Evolutionary conservation across 2,888 invertebrate species (phyloP), one percentile per base, ranked within the genome.

Genomic region (Tyria jacobaeae): DNA sequence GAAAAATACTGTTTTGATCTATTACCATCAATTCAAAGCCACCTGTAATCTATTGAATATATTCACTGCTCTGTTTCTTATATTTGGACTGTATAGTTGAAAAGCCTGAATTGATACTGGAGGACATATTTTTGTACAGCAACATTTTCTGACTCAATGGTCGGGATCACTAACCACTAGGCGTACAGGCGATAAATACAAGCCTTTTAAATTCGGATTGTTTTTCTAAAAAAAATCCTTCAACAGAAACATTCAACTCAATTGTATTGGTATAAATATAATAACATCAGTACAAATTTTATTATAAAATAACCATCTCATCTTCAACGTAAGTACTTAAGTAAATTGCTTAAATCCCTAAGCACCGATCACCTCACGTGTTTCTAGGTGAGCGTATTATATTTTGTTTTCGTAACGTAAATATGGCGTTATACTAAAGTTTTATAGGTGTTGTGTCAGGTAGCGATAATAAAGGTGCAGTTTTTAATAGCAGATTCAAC

Each of bases 401-500:
- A 59, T 68, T 71, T 66, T 65, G 66, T 66, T 74, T 62, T 62
- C 34, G 27, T 51, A 27, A 65, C 59, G 66, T 31, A 60, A 75
- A 68, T 50, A 62, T 35, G 61, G 51, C 49, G 60, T 59, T 53
- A 50, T 55, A 59, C 69, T 78, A 66, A 79, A 79, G 75, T 79
- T 77, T 79, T 77, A 79, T 73, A 62, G 59, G 27, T 51, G 17
- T 49, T 58, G 60, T 71, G 71, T 76, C 73, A 55, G 50, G 62
- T 51, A 56, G 60, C 39, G 63, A 70, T 70, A 71, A 66, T 66
- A 66, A 64, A 70, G 64, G 66, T 70, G 61, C 71, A 66, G 66
- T 50, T 72, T 75, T 72, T 79, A 78, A 79, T 74, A 70, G 73
- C 55, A 71, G 64, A 78, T 73, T 70, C 51, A 56, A 60, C 47